Evolutionary conservation across 2,113 vertebrate genomes (phyloP).

Genomic region (Mormyrus iriodes): DNA sequence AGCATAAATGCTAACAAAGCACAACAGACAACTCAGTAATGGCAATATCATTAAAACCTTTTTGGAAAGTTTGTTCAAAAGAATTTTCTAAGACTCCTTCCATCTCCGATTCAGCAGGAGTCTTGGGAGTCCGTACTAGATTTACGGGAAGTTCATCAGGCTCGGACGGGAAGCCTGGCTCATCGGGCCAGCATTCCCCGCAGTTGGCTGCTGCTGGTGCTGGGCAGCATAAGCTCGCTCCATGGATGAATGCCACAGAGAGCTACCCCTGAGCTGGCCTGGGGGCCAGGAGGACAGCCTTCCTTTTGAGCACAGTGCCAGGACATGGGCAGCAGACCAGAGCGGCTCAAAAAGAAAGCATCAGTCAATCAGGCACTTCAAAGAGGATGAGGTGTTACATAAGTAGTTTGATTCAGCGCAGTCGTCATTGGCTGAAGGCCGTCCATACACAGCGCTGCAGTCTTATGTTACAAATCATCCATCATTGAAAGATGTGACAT

Average conservation of each 20-base stretch:
- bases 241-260: not conserved
- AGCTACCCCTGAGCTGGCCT: not conserved
- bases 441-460: not conserved
- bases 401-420: not conserved
- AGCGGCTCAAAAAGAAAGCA: slow-evolving; percentile 5
- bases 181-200: not conserved
- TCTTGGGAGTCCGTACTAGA: not conserved
- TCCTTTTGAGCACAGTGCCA: not conserved
- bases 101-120: not conserved
- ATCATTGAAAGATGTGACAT: not conserved
- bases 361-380: not conserved
- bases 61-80: not conserved
- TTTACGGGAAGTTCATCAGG: not conserved
- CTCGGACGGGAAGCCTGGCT: not conserved
- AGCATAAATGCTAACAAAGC: not conserved
- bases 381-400: not conserved
- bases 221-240: not conserved
- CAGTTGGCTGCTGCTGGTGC: not conserved
- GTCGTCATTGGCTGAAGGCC: not conserved
- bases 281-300: not conserved
- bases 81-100: not conserved
- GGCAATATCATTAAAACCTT: not conserved
- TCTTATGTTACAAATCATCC: not conserved
- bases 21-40: not conserved
- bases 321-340: not conserved